Base-by-base conservation (phyloP, 2,888 invertebrate species). In the Xestia xanthographa region DNA sequence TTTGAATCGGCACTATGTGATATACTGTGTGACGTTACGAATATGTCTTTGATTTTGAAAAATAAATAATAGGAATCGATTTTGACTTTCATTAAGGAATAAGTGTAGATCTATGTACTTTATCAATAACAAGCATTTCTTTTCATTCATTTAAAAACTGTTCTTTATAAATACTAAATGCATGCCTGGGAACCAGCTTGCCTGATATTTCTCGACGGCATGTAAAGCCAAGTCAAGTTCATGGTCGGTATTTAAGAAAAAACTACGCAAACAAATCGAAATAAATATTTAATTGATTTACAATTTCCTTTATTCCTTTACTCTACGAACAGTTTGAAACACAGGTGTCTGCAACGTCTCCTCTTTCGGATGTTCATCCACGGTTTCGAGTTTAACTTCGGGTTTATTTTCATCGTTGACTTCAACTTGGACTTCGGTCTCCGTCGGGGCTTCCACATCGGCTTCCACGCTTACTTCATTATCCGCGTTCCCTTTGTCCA, bases 301-400 rank as follows among this genome's bases (percentile, higher is more conserved):
- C 41, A 2, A 68, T 26, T 3, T 12, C 22, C 5, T 0, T 58
- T 38, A 79, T n/a, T 38, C 56, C 41, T 65, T 82, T 63, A 63
- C n/a, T 63, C 41, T 63, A 26, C 63, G 63, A 41, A 63, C 63
- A 63, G 63, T 63, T 26, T 41, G 63, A 26, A 63, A 63, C 26
- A 76, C 56, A n/a, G 63, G 43, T 12, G 83, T 73, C 65, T 63
- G 71, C 26, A 67, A 58, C 41, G 68, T 56, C 68, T 85, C 86
- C 56, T 88, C 86, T 67, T 86, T 90, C 3, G 90, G 84, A 12
- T 84, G 72, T 79, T 90, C 90, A 8, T 82, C 82, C 4, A 89
- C 88, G 0, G 87, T 88, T 70, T 89, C 88, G 9, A 88, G 79
- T 20, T 76, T 79, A 1, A 34, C 56, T 3, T 87, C 79, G 8